phyloP scores from a whole-genome alignment of 2,113 vertebrate species.

The Oncorhynchus tshawytscha region DNA sequence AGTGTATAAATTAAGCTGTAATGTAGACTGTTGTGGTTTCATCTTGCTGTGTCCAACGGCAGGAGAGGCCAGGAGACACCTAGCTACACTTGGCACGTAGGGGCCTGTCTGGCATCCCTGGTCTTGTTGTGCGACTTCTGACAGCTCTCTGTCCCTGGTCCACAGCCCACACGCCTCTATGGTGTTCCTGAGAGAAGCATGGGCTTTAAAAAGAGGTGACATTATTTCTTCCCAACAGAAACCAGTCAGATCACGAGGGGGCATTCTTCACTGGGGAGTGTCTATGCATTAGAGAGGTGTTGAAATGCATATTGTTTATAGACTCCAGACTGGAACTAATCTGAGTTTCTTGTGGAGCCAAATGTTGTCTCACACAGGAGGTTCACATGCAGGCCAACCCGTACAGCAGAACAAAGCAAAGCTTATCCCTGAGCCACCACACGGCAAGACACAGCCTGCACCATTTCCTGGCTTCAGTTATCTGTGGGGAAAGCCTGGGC shows the following conservation, averaged over 20 bases:
- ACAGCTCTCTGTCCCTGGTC: background rate
- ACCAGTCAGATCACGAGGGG: background rate
- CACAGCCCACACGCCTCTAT: background rate
- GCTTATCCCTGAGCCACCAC: background rate
- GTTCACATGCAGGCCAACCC: slow-evolving; percentile 11
- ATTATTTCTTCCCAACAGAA: background rate
- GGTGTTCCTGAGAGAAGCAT: background rate
- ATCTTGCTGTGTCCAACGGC: too few relatives aligned
- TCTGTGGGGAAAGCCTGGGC: slow-evolving; percentile 5
- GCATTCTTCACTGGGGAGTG: background rate
- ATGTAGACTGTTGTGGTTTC: too few relatives aligned
- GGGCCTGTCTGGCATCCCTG: background rate
- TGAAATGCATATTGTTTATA: background rate
- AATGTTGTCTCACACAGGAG: background rate
- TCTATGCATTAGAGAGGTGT: background rate
- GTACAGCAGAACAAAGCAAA: background rate
- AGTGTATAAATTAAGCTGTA: too few relatives aligned
- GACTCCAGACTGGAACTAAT: background rate
- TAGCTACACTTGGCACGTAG: background rate
- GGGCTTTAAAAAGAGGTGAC: background rate
- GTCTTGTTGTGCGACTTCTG: background rate
- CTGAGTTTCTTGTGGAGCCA: background rate
- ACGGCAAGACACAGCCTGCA: background rate
- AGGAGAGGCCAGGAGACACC: background rate
- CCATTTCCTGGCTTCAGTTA: background rate